Conservation (phyloP, 2,797 vertebrate species). For the Myotis myotis region DNA sequence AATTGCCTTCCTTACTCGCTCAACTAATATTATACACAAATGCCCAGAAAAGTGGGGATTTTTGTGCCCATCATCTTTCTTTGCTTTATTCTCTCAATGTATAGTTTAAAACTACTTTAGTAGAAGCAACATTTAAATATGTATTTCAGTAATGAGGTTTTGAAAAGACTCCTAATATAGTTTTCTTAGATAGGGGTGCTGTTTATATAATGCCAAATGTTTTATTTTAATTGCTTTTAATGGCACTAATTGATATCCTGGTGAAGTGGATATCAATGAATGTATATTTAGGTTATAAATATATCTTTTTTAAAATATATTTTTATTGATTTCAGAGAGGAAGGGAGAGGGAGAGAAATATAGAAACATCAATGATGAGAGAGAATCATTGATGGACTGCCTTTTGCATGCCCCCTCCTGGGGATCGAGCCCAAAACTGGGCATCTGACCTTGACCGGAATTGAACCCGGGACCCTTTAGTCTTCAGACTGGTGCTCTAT, state of each 20-base stretch:
- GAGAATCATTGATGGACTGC: too few relatives aligned
- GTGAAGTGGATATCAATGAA: not conserved
- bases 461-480: too few relatives aligned
- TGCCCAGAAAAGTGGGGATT: not conserved
- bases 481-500: too few relatives aligned
- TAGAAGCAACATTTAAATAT: not conserved
- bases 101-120: not conserved
- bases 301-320: not conserved
- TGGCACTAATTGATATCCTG: not conserved
- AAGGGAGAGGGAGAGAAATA: too few relatives aligned
- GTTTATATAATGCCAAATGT: not conserved
- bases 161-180: not conserved
- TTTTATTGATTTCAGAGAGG: too few relatives aligned
- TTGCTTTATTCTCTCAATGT: not conserved
- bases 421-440: too few relatives aligned
- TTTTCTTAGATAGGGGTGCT: not conserved
- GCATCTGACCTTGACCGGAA: too few relatives aligned
- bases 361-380: too few relatives aligned
- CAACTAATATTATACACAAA: not conserved
- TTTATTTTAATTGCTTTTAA: not conserved
- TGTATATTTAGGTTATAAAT: not conserved
- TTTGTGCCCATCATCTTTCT: not conserved
- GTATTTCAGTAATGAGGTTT: not conserved
- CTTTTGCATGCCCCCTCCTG: too few relatives aligned
- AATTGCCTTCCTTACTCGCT: not conserved